Evolutionary conservation across 2,888 invertebrate genomes (phyloP), one percentile per base, ranked within the genome.

Genomic region (Dryocosmus kuriphilus): DNA sequence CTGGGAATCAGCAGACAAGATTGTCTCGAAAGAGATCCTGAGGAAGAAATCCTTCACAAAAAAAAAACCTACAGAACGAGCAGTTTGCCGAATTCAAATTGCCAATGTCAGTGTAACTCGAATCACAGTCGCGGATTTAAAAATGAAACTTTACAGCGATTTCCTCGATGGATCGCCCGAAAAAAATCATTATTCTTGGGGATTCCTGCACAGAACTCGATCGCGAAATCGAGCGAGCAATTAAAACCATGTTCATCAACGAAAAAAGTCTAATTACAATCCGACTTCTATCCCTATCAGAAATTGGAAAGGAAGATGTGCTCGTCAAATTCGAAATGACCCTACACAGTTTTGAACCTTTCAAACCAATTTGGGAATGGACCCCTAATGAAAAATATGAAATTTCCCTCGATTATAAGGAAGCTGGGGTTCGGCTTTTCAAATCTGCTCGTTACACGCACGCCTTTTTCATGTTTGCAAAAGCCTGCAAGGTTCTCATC

Each of bases 401-500:
- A 62, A 89, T 92, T 24, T 93, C 94, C 1, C 84, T 92, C 41
- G 92, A 92, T 84, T 93, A 94, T 83, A 94, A 94, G 89, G 93
- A 93, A 79, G 88, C 91, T 55, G 94, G 95, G 4, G 95, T 96
- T 0, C 89, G 93, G 41, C 92, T 96, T 80, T 96, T 96, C 81
- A 94, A 94, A 87, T 88, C 92, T 1, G 93, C 94, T 80, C 93
- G 94, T 75, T 92, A 92, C 75, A 88, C 92, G 14, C 96, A 96
- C 88, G 96, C 97, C 0, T 97, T 96, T 85, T 92, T 93, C 80
- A 93, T 94, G 85, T 98, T 97, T 89, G 94, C 94, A 81, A 95
- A 95, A 89, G 95, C 96, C 1, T 92, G 96, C 32, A 96, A 96
- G 90, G 93, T 95, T 86, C 87, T 97, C 8, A 94, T 95, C 79